phyloP scores from a whole-genome alignment of 2,113 vertebrate genomes.

The Shinisaurus crocodilurus region DNA sequence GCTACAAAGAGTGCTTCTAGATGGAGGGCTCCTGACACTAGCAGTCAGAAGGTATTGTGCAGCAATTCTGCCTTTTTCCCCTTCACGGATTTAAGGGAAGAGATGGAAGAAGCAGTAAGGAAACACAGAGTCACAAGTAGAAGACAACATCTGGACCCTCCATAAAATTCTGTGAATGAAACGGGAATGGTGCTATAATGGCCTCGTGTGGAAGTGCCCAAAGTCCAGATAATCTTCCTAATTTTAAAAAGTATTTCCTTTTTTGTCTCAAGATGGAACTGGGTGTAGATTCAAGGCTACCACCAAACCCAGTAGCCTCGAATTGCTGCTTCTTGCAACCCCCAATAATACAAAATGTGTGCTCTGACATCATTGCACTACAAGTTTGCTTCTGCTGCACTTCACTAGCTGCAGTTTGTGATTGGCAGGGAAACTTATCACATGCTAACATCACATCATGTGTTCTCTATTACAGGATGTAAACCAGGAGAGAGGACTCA shows the following conservation, averaged over 20 bases:
- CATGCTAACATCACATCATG: background rate
- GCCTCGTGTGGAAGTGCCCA: too few relatives aligned
- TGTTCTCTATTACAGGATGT: background rate
- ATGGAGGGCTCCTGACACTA: too few relatives aligned
- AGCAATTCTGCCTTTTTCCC: too few relatives aligned
- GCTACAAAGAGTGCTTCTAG: background rate
- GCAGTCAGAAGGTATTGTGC: too few relatives aligned
- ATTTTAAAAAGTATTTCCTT: background rate
- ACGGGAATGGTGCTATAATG: too few relatives aligned
- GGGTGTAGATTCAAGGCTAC: background rate
- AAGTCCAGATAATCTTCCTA: background rate
- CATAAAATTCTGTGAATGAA: too few relatives aligned
- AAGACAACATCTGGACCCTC: too few relatives aligned
- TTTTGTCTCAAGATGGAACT: background rate
- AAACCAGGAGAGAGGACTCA: background rate
- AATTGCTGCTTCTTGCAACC: background rate
- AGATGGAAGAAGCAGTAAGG: too few relatives aligned
- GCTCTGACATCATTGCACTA: background rate
- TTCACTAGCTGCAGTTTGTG: background rate
- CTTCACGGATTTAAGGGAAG: too few relatives aligned
- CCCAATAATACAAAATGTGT: background rate
- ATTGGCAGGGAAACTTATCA: background rate
- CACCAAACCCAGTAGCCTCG: background rate
- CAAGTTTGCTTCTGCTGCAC: background rate
- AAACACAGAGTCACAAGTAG: too few relatives aligned